Percentiles rank a stretch among this genome's conserved stretches.
These are phyloP conservation scores for Phaonia tiefii DNA, from an alignment of 2,888 invertebrate genomes.

Conservation along the genomic window DNA sequence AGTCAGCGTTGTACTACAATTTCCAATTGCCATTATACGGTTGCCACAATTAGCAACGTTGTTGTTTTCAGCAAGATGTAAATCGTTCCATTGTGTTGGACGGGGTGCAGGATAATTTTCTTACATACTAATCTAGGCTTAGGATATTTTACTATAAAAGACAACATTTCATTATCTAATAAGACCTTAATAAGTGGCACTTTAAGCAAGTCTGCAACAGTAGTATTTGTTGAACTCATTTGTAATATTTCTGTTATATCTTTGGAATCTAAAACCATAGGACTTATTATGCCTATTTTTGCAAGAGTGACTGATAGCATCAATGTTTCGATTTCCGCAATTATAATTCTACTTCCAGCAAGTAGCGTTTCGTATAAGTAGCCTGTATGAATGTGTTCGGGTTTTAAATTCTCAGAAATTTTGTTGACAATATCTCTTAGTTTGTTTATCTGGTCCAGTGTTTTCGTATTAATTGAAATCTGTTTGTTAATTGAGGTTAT, in stretches of 20 bases:
- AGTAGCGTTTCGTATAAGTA: slow-evolving; percentile 13
- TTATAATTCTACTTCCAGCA: slow-evolving; percentile 27
- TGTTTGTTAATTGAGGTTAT: slow-evolving; percentile 41
- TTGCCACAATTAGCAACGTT: slow-evolving; percentile 23
- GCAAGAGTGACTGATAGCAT: slow-evolving; percentile 21
- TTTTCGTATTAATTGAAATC: not conserved
- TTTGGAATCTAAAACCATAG: slow-evolving; percentile 4
- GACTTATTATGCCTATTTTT: slow-evolving; percentile 27
- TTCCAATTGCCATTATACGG: slow-evolving; percentile 48
- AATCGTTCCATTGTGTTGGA: slow-evolving; percentile 41
- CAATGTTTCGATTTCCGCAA: slow-evolving; percentile 37
- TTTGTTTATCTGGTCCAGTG: not conserved
- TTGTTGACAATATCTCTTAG: slow-evolving; percentile 42
- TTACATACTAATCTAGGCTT: slow-evolving; percentile 45
- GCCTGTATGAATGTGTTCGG: not conserved
- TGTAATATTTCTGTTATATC: slow-evolving; percentile 28
- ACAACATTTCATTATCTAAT: slow-evolving; percentile 41
- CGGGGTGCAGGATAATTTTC: slow-evolving; percentile 35
- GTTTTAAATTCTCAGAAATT: slow-evolving; percentile 28
- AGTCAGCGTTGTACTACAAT: slow-evolving; percentile 53
- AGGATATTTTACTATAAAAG: slow-evolving; percentile 44
- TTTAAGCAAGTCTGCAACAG: slow-evolving; percentile 51
- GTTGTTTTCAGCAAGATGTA: slow-evolving; percentile 25
- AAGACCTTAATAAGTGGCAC: slow-evolving; percentile 45
- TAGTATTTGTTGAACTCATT: slow-evolving; percentile 51